Percentiles rank a stretch among this genome's conserved stretches.
phyloP scores from a whole-genome alignment of 2,797 vertebrate species.

The Zenarchopterus dispar region DNA sequence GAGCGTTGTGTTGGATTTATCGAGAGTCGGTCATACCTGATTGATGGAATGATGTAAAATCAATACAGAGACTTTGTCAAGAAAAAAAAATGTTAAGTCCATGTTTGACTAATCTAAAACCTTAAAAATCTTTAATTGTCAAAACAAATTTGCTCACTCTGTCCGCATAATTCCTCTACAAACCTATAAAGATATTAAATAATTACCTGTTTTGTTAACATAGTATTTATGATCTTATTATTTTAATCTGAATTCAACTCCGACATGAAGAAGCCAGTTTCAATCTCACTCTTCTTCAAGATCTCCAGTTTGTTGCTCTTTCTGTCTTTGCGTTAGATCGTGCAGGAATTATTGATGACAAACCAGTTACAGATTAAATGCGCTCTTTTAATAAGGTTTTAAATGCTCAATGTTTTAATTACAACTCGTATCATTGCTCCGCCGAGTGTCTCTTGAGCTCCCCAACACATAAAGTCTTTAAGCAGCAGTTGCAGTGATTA shows the following conservation, averaged over 20 bases:
- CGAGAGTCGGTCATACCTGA: neutral
- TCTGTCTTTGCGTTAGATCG: slow-evolving; percentile 7
- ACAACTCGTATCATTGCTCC: slow-evolving; percentile 25
- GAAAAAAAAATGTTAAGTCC: neutral
- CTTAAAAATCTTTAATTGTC: neutral
- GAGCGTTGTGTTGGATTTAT: neutral
- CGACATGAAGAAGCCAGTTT: neutral
- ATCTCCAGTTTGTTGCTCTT: neutral
- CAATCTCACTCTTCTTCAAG: neutral
- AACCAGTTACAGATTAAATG: slow-evolving; percentile 46
- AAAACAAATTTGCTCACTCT: too few relatives aligned
- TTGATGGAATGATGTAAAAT: neutral
- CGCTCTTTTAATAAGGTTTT: slow-evolving; percentile 26
- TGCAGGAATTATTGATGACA: slow-evolving; percentile 16
- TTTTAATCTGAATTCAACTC: neutral
- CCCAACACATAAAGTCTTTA: slow-evolving; percentile 5
- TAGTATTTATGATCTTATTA: neutral
- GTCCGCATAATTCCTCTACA: too few relatives aligned
- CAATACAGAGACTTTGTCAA: neutral
- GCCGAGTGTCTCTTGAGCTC: slow-evolving; percentile 15
- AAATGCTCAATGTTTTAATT: slow-evolving; percentile 38
- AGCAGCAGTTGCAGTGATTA: slow-evolving; percentile 46
- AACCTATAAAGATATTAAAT: too few relatives aligned
- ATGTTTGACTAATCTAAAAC: neutral
- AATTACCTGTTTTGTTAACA: too few relatives aligned